These are phyloP conservation scores for Ditula angustiorana DNA, from an alignment of 2,888 invertebrate species.

Conservation along the genomic window DNA sequence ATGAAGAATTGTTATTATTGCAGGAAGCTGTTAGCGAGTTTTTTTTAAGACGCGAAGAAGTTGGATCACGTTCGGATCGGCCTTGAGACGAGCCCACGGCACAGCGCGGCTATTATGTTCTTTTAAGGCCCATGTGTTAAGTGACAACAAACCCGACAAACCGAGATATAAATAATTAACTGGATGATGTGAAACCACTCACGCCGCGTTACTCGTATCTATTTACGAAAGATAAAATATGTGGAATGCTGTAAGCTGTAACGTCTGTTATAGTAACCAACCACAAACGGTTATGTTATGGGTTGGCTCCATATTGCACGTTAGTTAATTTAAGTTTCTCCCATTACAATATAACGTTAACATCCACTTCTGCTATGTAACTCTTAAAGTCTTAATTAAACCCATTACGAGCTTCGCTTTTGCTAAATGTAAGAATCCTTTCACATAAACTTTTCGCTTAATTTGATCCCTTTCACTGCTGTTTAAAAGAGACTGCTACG, in stretches of 20 bases:
- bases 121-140: constrained; percentile 49
- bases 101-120: constrained; percentile 48
- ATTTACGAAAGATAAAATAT: neutral
- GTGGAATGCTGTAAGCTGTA: neutral
- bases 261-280: neutral
- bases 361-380: constrained; percentile 20
- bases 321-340: constrained; percentile 33
- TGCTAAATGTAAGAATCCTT: constrained; percentile 34
- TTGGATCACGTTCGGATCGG: constrained; percentile 62
- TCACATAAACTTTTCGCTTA: constrained; percentile 39
- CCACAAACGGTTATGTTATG: constrained; percentile 11
- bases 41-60: constrained; percentile 58
- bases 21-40: constrained; percentile 51
- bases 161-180: constrained; percentile 34
- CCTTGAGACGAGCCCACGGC: constrained; percentile 68
- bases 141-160: constrained; percentile 25
- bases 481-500: constrained; percentile 28
- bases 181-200: constrained; percentile 34
- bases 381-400: constrained; percentile 37
- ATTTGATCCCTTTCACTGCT: constrained; percentile 30
- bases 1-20: constrained; percentile 48
- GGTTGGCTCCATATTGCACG: constrained; percentile 14
- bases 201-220: constrained; percentile 8
- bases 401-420: constrained; percentile 34
- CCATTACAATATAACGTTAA: constrained; percentile 33